phyloP scores from a whole-genome alignment of 2,797 vertebrate species.

The Betta splendens region DNA sequence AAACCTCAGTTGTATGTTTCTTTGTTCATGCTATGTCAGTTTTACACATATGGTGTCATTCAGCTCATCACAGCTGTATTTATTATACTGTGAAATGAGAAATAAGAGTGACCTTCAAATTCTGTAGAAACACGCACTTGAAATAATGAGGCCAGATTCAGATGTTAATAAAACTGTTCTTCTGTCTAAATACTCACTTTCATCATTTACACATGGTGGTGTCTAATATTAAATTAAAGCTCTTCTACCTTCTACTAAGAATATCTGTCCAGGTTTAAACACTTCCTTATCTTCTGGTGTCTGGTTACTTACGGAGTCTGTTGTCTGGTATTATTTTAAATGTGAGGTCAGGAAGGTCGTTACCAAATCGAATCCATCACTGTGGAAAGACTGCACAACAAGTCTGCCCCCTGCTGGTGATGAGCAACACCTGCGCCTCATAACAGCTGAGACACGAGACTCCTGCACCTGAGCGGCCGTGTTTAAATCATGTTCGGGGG shows the following conservation, averaged over 20 bases:
- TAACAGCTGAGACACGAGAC: background rate
- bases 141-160: background rate
- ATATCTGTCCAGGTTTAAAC: background rate
- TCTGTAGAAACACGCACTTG: background rate
- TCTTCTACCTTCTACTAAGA: no score
- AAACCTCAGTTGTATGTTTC: background rate
- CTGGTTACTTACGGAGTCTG: background rate
- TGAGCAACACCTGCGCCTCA: background rate
- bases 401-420: slow-evolving; percentile 54
- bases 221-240: no score
- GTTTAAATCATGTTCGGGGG: no score
- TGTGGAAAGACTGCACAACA: no score
- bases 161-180: background rate
- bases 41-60: background rate
- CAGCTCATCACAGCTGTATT: background rate
- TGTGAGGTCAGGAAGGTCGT: background rate
- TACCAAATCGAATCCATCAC: background rate
- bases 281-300: background rate
- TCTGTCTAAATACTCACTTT: background rate
- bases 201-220: no score
- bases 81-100: background rate
- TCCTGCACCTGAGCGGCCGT: background rate
- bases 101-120: background rate
- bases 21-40: background rate
- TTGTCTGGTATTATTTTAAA: slow-evolving; percentile 4